Base-by-base conservation (phyloP, 2,113 vertebrate genomes). In the Plestiodon gilberti region DNA sequence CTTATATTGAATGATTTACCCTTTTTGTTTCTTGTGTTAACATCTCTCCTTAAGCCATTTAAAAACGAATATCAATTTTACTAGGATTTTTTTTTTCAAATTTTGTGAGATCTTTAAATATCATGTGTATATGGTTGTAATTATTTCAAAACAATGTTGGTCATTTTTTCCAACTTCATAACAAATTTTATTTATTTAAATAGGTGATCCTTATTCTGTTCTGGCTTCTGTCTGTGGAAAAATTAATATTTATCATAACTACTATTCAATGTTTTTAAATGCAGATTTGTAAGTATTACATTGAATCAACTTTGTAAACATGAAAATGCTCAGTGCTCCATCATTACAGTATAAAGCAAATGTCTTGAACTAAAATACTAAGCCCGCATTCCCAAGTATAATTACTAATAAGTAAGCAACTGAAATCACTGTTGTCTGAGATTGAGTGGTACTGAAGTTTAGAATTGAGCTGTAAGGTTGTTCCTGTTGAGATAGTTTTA, bases 171-270 rank as follows among this genome's bases (percentile, higher is more conserved):
- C 13, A 89, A 85, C 65, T 23, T 64, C 13, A n/a, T 90, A 0
- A 87, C 73, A 67, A n/a, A 11, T 59, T 84, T 89, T 83, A 92
- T 95, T 95, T 95, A 87, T 96, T 95, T 92, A 65, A 81, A 83
- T 82, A n/a, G 5, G 86, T 87, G 86, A 85, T 71, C 91, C 59
- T 88, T 33, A 23, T 84, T 84, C 14, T 80, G 40, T 84, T 57
- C 35, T 62, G 48, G 74, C 35, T 67, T 94, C 85, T 18, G 83
- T 92, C 80, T 62, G 81, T 91, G 88, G 84, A 90, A 93, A 87
- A 57, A 43, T 89, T 89, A 57, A 73, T 91, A 25, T 92, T 94
- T 92, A 82, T 94, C n/a, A 83, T 91, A 87, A 38, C 17, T 92
- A 87, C 76, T 87, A n/a, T 22, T 0, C 38, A 17, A 4, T 87